These are phyloP conservation scores for Subacronicta megacephala DNA, from an alignment of 2,888 invertebrate species.

Conservation along the genomic window DNA sequence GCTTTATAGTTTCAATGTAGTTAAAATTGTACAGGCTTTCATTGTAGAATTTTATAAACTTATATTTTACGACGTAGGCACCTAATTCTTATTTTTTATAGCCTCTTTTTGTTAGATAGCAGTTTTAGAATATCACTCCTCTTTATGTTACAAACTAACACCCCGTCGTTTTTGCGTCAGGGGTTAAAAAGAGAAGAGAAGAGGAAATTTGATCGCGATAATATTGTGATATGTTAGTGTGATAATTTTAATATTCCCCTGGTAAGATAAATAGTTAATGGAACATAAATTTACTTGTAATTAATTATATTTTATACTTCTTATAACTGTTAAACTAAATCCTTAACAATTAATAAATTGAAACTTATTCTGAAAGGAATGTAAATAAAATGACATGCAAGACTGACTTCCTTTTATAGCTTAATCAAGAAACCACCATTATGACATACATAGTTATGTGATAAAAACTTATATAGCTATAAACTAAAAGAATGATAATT, in stretches of 20 bases:
- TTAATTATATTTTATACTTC: background rate
- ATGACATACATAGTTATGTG: background rate
- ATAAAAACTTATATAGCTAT: no score
- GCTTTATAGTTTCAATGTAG: background rate
- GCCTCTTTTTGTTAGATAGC: no score
- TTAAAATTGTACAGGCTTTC: background rate
- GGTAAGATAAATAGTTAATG: no score
- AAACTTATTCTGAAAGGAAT: slow-evolving; percentile 23
- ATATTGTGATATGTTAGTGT: background rate
- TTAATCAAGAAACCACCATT: slow-evolving; percentile 41
- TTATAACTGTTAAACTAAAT: slow-evolving; percentile 24
- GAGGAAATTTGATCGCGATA: background rate
- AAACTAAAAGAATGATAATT: slow-evolving; percentile 30
- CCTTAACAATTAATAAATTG: slow-evolving; percentile 35
- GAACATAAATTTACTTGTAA: no score
- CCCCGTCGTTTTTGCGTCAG: no score
- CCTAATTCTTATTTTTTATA: no score
- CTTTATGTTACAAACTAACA: no score
- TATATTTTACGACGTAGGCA: no score
- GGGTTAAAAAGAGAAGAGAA: no score
- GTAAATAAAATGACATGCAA: slow-evolving; percentile 47
- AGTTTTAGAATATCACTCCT: no score
- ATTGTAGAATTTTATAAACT: no score
- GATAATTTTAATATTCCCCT: no score
- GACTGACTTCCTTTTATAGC: slow-evolving; percentile 42